A percentile compares a stretch with the other conserved stretches of the same genome.
phyloP scores from a whole-genome alignment of 2,113 vertebrate species.

The Prionailurus viverrinus region DNA sequence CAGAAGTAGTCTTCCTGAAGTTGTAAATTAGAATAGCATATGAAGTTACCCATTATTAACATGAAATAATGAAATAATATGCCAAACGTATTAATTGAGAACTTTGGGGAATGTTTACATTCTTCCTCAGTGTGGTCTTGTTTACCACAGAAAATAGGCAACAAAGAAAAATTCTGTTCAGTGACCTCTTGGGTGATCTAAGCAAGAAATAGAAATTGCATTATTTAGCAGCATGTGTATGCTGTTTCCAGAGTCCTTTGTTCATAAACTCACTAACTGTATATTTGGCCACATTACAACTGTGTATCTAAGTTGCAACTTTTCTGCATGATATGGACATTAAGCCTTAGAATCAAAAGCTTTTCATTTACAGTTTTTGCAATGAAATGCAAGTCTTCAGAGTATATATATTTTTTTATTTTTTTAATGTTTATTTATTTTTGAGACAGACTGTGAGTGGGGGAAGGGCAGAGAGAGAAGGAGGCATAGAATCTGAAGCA shows the following conservation, averaged over 20 bases:
- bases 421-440: too few species aligned
- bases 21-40: not conserved
- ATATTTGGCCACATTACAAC: not conserved
- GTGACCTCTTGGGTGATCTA: not conserved
- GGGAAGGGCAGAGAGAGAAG: too few species aligned
- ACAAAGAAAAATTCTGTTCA: constrained; percentile 22
- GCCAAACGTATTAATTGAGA: not conserved
- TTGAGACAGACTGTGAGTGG: too few species aligned
- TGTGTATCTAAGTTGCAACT: constrained; percentile 39
- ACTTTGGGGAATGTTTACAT: not conserved
- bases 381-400: not conserved
- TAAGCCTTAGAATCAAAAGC: not conserved
- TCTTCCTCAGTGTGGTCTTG: not conserved
- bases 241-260: not conserved
- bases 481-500: too few species aligned
- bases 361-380: not conserved
- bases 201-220: not conserved
- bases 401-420: not conserved
- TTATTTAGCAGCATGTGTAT: not conserved
- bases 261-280: not conserved
- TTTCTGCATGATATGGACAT: constrained; percentile 6
- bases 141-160: not conserved
- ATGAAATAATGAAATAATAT: not conserved
- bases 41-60: not conserved
- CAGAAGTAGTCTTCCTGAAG: not conserved